phyloP scores from a whole-genome alignment of 2,888 invertebrate species.

The Bellardia pandia region DNA sequence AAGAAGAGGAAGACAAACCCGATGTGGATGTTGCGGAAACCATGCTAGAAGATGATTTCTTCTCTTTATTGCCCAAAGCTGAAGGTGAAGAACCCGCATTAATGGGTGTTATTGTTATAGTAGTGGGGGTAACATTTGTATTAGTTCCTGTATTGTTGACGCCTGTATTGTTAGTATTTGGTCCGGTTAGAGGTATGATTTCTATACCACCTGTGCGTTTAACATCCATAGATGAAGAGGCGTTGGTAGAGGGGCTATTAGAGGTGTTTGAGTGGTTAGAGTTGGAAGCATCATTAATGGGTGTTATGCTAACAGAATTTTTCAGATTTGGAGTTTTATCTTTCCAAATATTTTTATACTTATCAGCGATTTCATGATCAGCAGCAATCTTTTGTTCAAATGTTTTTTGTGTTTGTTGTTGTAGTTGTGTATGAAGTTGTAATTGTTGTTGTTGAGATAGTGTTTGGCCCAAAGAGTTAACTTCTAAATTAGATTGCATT shows the following conservation, averaged over 20 bases:
- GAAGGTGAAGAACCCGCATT: constrained; percentile 73
- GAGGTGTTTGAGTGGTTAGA: constrained; percentile 24
- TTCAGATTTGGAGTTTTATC: constrained; percentile 82
- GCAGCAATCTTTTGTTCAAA: constrained; percentile 63
- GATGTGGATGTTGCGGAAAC: constrained; percentile 40
- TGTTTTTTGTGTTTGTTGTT: constrained; percentile 53
- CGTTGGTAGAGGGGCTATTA: neutral
- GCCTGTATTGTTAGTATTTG: constrained; percentile 56
- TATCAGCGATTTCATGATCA: constrained; percentile 81
- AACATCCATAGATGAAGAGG: constrained; percentile 75
- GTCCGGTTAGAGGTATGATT: constrained; percentile 91
- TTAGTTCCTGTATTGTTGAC: constrained; percentile 77
- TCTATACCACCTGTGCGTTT: constrained; percentile 86
- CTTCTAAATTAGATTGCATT: constrained; percentile 72
- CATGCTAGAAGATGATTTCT: constrained; percentile 69
- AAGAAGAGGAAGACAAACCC: constrained; percentile 41
- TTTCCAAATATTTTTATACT: constrained; percentile 83
- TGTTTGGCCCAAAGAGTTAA: constrained; percentile 86
- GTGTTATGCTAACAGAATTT: constrained; percentile 83
- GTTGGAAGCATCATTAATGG: constrained; percentile 78
- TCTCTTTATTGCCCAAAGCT: constrained; percentile 68
- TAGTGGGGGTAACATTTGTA: constrained; percentile 87
- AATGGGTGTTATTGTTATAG: constrained; percentile 94
- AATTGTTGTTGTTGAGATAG: constrained; percentile 81
- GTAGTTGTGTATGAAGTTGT: constrained; percentile 43